A percentile compares a stretch with the other conserved stretches of the same genome.
phyloP scores from a whole-genome alignment of 1,140 invertebrate species.

The Scylla paramamosain region DNA sequence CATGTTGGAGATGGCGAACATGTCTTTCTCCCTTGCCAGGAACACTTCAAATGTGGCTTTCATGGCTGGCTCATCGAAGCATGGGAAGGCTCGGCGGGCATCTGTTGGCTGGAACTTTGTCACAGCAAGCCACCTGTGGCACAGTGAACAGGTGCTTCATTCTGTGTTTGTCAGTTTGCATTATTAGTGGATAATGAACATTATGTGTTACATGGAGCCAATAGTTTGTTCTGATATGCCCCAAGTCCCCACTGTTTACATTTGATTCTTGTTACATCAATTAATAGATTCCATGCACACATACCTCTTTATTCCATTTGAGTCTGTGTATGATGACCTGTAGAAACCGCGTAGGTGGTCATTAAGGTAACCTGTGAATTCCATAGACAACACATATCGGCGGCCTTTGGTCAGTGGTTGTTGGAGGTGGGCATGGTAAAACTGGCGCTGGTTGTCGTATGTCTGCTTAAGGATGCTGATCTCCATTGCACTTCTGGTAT shows the following conservation, averaged over 20 bases:
- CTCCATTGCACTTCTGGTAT: background rate
- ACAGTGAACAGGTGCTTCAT: background rate
- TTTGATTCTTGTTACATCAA: too few relatives aligned
- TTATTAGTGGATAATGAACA: too few relatives aligned
- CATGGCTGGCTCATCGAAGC: constrained; percentile 44
- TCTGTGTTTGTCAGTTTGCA: too few relatives aligned
- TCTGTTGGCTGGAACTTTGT: constrained; percentile 39
- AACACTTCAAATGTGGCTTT: constrained; percentile 43
- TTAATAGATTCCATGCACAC: background rate
- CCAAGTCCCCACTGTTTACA: too few relatives aligned
- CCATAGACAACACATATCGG: constrained; percentile 86
- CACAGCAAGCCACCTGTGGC: constrained; percentile 34
- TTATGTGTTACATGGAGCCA: too few relatives aligned
- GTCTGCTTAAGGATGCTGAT: background rate
- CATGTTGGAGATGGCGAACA: constrained; percentile 44
- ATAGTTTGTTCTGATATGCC: too few relatives aligned
- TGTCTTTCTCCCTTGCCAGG: constrained; percentile 36
- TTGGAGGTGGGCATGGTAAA: constrained; percentile 79
- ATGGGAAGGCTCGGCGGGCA: constrained; percentile 49
- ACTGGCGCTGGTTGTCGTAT: background rate
- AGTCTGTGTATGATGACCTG: constrained; percentile 89
- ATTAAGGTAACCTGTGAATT: constrained; percentile 92
- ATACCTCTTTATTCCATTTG: constrained; percentile 21
- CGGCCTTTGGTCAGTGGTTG: constrained; percentile 84
- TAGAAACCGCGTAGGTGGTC: constrained; percentile 98